Evolutionary conservation across 1,140 invertebrate species (phyloP), one percentile per base, ranked within the genome.

Genomic region (Eurosta solidaginis): DNA sequence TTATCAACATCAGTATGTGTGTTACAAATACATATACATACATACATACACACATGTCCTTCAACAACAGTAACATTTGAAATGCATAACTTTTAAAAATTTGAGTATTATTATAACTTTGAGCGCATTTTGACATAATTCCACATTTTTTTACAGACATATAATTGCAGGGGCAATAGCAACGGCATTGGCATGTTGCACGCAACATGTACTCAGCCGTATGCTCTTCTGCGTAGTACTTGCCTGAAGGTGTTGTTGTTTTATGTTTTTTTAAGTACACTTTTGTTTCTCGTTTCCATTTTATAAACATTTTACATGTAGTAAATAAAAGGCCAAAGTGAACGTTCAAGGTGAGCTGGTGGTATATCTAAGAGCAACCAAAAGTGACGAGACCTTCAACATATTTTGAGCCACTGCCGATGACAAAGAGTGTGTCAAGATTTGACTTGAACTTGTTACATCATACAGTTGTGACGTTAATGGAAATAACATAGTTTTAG

Each of bases 311-410:
- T 10, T 12, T 59, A 10, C 54, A 10, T 5, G 4, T 40, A 68
- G n/a, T n/a, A 36, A 68, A 68, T 42, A 40, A 40, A 68, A 17
- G 59, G 33, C 59, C 36, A 68, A 68, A 68, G 59, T 68, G 59
- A 40, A 40, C 40, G 59, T 68, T 68, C 59, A 68, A 68, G 59
- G 59, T 68, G 59, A 68, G 59, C 40, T 3, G n/a, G 59, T 68
- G 27, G 59, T 54, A n/a, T n/a, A n/a, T 54, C 10, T 68, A 68
- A 40, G 59, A 68, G 59, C 33, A 68, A 52, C 59, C 33, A 33
- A 68, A 36, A n/a, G n/a, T n/a, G n/a, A n/a, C n/a, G n/a, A 68
- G 40, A 68, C 59, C 59, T 68, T 68, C 59, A 68, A 68, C 59
- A 68, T n/a, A n/a, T 36, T 68, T 40, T 36, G 33, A 68, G 33